Evolutionary conservation across 2,113 vertebrate genomes (phyloP), one percentile per base, ranked within the genome.

Genomic region (Gavialis gangeticus): DNA sequence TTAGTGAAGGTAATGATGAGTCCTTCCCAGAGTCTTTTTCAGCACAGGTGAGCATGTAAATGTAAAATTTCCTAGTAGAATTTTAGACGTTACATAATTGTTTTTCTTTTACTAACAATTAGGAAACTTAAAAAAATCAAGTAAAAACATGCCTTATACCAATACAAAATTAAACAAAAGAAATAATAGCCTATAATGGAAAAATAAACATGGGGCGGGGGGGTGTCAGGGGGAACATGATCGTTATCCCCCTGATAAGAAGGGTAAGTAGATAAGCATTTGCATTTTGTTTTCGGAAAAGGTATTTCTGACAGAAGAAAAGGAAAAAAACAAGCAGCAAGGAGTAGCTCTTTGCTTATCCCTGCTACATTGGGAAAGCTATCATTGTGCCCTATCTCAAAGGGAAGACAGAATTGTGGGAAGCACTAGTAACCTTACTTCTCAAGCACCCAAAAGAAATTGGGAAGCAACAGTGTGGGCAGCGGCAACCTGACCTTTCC

Each of bases 401-500:
- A 94, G 88, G 81, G 62, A 77, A 34, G 30, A 46, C 30, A 21
- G 64, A 67, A 67, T 67, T 84, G 25, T 60, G 73, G 88, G 75
- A 91, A 94, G 64, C 5, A 0, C 67, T 55, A 27, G 27, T 37
- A 0, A 0, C 46, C 46, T 46, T 46, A 46, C 46, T 46, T 46
- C 6, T 46, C 46, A 46, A 46, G 46, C 46, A 46, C 46, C 46
- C 46, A 46, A 46, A 46, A 0, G 66, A 89, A 90, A 71, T 83
- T 37, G 63, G 63, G 90, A 94, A 46, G 34, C 76, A 78, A 66
- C 34, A 64, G n/a, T 1, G 0, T 78, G 73, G 84, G 90, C 86
- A 80, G 82, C 57, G 89, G 75, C 54, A 87, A 25, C 92, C 84
- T 87, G 90, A 73, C 67, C 79, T 93, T 93, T 87, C 76, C 60